phyloP scores from a whole-genome alignment of 2,888 invertebrate genomes.

The Choristoneura rosaceana region DNA sequence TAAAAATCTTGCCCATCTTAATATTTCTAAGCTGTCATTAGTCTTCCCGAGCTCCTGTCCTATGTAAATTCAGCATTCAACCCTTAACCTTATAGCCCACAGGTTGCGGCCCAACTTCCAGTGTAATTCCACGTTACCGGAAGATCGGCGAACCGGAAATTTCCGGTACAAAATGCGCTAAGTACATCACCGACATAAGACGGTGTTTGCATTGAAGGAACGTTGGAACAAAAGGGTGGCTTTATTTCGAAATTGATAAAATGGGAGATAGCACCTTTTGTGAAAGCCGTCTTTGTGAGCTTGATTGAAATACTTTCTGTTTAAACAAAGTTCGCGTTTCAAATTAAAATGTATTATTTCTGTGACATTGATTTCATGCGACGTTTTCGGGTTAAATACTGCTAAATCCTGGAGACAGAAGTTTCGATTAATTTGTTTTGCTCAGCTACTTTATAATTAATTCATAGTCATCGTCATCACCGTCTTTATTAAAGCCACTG shows the following conservation, averaged over 20 bases:
- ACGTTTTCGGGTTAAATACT: neutral
- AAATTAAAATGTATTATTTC: constrained; percentile 37
- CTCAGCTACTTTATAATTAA: neutral
- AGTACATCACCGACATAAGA: constrained; percentile 16
- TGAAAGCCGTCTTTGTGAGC: constrained; percentile 8
- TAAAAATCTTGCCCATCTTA: constrained; percentile 8
- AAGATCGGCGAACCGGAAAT: neutral
- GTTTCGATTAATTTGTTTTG: neutral
- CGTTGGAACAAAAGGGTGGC: constrained; percentile 30
- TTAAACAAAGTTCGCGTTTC: constrained; percentile 27
- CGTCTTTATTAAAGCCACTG: no score
- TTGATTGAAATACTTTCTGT: constrained; percentile 40
- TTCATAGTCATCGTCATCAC: no score
- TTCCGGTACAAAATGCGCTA: constrained; percentile 8
- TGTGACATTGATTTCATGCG: constrained; percentile 22
- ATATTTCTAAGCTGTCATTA: constrained; percentile 2
- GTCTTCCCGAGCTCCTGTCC: neutral
- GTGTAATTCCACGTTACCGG: neutral
- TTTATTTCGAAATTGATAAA: constrained; percentile 36
- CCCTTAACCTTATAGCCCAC: neutral
- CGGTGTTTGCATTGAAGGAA: constrained; percentile 11
- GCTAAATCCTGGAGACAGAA: neutral
- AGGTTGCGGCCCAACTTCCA: neutral
- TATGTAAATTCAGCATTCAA: neutral
- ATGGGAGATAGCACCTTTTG: constrained; percentile 38